These are phyloP conservation scores for Sericinus montela DNA, from an alignment of 2,888 invertebrate genomes.

Conservation along the genomic window DNA sequence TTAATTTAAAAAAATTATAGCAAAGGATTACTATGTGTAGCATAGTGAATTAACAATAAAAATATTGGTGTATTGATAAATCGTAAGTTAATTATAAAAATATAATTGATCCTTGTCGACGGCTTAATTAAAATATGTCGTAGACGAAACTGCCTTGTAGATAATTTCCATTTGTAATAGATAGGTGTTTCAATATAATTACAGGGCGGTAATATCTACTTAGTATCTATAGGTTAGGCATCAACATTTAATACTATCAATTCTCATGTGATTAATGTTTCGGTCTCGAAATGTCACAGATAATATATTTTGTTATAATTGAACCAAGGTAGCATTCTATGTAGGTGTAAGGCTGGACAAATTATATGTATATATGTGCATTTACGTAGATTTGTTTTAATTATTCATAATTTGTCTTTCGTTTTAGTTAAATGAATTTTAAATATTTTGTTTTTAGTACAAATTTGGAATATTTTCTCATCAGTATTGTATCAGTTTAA, in stretches of 20 bases:
- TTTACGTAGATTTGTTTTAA: conserved; percentile 1
- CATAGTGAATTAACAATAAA: no score
- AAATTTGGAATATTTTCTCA: conserved; percentile 9
- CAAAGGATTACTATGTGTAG: no score
- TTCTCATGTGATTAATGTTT: background rate
- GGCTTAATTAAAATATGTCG: background rate
- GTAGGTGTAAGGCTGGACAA: background rate
- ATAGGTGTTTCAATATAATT: conserved; percentile 16
- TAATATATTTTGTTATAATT: conserved; percentile 10
- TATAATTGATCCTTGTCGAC: background rate
- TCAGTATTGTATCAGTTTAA: background rate
- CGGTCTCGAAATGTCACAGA: conserved; percentile 4
- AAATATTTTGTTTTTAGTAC: conserved; percentile 16
- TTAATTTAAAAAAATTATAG: no score
- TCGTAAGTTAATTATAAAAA: no score
- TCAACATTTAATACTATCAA: background rate
- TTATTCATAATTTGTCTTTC: background rate
- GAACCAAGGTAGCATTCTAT: background rate
- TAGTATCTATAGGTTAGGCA: conserved; percentile 8
- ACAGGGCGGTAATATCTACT: conserved; percentile 16
- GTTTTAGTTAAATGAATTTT: background rate
- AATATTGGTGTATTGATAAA: no score
- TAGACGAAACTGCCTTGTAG: conserved; percentile 13
- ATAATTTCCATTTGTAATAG: conserved; percentile 4
- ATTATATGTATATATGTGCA: conserved; percentile 4